Evolutionary conservation across 2,888 invertebrate genomes (phyloP).

Genomic region (Brachypalpus laphriformis): DNA sequence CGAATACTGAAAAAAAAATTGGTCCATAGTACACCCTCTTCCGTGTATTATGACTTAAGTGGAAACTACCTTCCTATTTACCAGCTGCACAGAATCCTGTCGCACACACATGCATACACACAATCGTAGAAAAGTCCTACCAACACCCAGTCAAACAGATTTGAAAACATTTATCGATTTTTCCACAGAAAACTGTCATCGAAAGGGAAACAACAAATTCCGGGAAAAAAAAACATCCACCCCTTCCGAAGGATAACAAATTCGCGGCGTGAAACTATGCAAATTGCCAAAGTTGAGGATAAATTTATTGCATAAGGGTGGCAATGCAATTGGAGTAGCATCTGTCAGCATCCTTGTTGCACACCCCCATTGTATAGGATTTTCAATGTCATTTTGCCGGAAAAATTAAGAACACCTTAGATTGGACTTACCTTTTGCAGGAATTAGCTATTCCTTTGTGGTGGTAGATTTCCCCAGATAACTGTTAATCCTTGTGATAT

Average conservation of each 20-base stretch:
- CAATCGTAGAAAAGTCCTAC: not conserved
- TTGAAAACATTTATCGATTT: slow-evolving; percentile 37
- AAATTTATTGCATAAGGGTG: slow-evolving; percentile 20
- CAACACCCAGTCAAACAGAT: not conserved
- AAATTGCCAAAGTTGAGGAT: slow-evolving; percentile 31
- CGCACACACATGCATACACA: slow-evolving; percentile 7
- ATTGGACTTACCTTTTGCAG: not conserved
- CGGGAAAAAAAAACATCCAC: not conserved
- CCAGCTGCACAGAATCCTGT: slow-evolving; percentile 24
- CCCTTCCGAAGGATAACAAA: slow-evolving; percentile 15
- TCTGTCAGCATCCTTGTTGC: slow-evolving; percentile 40
- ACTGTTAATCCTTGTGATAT: slow-evolving; percentile 46
- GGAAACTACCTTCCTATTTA: not conserved
- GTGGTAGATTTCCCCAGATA: not conserved
- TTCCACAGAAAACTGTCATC: slow-evolving; percentile 15
- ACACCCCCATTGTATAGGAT: slow-evolving; percentile 17
- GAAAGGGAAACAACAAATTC: not conserved
- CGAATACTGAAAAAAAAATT: not conserved
- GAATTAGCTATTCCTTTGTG: slow-evolving; percentile 15
- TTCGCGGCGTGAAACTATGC: slow-evolving; percentile 29
- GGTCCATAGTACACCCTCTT: slow-evolving; percentile 14
- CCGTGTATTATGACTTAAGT: not conserved
- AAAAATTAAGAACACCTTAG: slow-evolving; percentile 3
- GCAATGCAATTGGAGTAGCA: slow-evolving; percentile 4
- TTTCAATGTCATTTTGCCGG: slow-evolving; percentile 67